phyloP scores from a whole-genome alignment of 2,113 vertebrate genomes.

The Leuciscus idus region DNA sequence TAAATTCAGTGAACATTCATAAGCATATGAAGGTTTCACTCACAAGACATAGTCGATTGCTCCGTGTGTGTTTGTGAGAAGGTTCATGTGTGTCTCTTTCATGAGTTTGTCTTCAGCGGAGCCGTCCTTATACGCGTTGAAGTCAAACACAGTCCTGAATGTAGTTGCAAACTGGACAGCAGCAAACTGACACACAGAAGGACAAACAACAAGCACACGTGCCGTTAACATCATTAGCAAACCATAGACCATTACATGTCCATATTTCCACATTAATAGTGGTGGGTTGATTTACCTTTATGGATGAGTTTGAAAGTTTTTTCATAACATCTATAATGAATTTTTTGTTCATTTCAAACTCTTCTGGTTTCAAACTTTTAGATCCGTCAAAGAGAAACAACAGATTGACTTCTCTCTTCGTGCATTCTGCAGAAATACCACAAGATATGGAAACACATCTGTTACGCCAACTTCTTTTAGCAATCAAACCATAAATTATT shows the following conservation, averaged over 20 bases:
- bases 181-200: conserved; percentile 74
- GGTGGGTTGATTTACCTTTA: conserved; percentile 65
- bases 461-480: neutral
- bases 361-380: conserved; percentile 45
- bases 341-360: conserved; percentile 74
- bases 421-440: conserved; percentile 72
- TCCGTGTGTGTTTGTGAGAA: conserved; percentile 71
- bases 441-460: neutral
- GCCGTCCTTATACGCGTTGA: conserved; percentile 66
- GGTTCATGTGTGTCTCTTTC: conserved; percentile 32
- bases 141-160: conserved; percentile 70
- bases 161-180: conserved; percentile 78
- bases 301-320: conserved; percentile 71
- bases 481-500: neutral
- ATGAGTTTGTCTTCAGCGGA: conserved; percentile 57
- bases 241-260: neutral
- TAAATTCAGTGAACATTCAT: neutral
- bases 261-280: neutral
- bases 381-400: conserved; percentile 87
- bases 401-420: conserved; percentile 78
- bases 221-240: neutral
- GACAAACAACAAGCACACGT: neutral
- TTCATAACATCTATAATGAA: conserved; percentile 80
- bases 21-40: conserved; percentile 63
- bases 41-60: conserved; percentile 76